Conservation (phyloP, 2,113 vertebrate genomes). For the Ammodytes marinus region DNA sequence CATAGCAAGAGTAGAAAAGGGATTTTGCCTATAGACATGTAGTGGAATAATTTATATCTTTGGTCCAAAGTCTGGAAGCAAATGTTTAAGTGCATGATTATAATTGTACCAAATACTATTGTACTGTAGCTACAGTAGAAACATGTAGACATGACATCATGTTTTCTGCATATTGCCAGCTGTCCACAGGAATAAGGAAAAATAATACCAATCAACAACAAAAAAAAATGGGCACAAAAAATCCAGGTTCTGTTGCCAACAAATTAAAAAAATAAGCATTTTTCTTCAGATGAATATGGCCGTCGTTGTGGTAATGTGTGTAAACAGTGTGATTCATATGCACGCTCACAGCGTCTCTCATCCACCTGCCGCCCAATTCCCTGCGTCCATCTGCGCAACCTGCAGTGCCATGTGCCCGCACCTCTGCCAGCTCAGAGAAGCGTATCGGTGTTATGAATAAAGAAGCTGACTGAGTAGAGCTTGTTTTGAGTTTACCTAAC, state of each 20-base stretch:
- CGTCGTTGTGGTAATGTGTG: conserved; percentile 48
- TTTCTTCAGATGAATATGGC: conserved; percentile 45
- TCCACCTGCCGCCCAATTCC: conserved; percentile 67
- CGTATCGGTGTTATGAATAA: conserved; percentile 77
- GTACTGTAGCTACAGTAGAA: conserved; percentile 48
- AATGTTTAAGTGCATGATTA: not conserved
- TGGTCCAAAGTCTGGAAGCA: not conserved
- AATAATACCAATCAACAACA: conserved; percentile 14
- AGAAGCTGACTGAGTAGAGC: conserved; percentile 74
- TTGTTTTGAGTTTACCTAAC: conserved; percentile 84
- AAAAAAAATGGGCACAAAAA: conserved; percentile 38
- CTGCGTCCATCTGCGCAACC: conserved; percentile 57
- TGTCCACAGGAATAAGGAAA: conserved; percentile 17
- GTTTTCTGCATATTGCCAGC: conserved; percentile 52
- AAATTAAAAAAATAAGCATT: conserved; percentile 28
- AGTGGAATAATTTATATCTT: not conserved
- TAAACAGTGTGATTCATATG: conserved; percentile 61
- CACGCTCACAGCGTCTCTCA: conserved; percentile 39
- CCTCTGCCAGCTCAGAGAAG: conserved; percentile 73
- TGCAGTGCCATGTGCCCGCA: conserved; percentile 22
- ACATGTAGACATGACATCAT: conserved; percentile 71
- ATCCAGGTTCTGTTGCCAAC: conserved; percentile 32
- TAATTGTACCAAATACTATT: conserved; percentile 40
- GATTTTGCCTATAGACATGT: not conserved
- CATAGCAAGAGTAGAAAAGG: not conserved